Base-by-base conservation (phyloP, 2,797 vertebrate genomes). In the Acanthurus leucopareius region DNA sequence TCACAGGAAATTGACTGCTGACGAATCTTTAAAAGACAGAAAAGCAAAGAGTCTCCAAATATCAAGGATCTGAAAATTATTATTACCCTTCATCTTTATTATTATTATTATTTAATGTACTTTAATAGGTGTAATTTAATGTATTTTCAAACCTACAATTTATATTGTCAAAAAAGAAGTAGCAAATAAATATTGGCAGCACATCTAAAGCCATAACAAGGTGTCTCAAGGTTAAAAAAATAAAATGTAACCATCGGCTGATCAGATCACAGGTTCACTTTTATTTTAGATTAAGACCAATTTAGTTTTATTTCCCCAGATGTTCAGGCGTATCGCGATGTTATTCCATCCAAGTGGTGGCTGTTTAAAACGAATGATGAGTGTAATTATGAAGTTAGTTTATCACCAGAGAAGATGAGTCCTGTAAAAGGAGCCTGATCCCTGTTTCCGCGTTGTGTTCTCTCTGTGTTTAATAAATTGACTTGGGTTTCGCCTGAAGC, bases 401-500 rank as follows among this genome's bases (percentile, higher is more conserved):
- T 69, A 89, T 89, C 75, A 84, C 32, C 75, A 68, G 73, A 86
- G 77, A 87, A 47, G 69, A 77, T 74, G 73, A 83, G 75, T 81
- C 56, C 42, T 73, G 86, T 86, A 79, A 91, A 87, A 67, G 76
- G 83, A 93, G 73, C 85, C 85, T 90, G 83, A 87, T 92, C 85
- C 71, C 73, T 48, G 78, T 86, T 88, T 90, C 87, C 82, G 78
- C 68, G 75, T 79, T 79, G 79, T 90, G 88, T 86, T 84, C 86
- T 80, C 59, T 65, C 75, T 76, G 69, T 80, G 80, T 91, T 93
- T 91, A 91, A 91, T 92, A 88, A 89, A 93, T 82, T 89, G 86
- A 91, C 86, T 89, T 71, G 65, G 88, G 86, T 90, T 91, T 89
- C 74, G 92, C 91, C 91, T 54, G 83, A 71, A 92, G 93, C 90